A percentile compares a stretch with the other conserved stretches of the same genome.
Conservation (phyloP, 2,888 invertebrate species). For the Orthosia gothica region DNA sequence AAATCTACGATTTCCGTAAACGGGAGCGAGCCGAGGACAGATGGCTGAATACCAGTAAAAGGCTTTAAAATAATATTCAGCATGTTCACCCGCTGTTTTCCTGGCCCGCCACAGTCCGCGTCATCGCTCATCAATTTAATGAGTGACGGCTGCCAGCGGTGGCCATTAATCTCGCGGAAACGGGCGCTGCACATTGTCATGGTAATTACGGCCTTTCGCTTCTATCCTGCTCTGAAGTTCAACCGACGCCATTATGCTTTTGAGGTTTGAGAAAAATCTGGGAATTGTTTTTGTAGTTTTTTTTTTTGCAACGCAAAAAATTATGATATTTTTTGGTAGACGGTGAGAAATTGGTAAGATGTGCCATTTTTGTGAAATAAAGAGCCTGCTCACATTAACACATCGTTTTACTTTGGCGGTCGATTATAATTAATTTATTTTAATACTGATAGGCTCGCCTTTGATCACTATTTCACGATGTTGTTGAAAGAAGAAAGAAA, state of each 20-base stretch:
- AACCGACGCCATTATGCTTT: slow-evolving; percentile 11
- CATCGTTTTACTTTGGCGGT: too few species aligned
- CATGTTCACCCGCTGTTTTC: slow-evolving; percentile 22
- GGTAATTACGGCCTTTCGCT: slow-evolving; percentile 63
- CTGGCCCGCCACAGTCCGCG: slow-evolving; percentile 48
- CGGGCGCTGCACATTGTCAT: slow-evolving; percentile 68
- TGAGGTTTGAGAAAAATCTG: neutral
- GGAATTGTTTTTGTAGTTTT: neutral
- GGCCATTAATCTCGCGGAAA: slow-evolving; percentile 71
- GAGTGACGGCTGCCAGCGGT: slow-evolving; percentile 67
- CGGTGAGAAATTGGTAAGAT: too few species aligned
- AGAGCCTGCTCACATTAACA: too few species aligned
- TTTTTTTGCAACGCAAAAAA: too few species aligned
- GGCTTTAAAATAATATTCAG: neutral
- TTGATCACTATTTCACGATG: too few species aligned
- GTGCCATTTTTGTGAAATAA: too few species aligned
- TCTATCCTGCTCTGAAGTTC: slow-evolving; percentile 40
- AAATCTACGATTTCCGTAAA: too few species aligned
- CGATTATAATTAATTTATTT: too few species aligned
- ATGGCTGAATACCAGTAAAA: neutral
- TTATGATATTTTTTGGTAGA: too few species aligned
- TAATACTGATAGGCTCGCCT: too few species aligned
- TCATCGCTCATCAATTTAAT: slow-evolving; percentile 75
- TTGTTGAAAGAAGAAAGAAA: too few species aligned
- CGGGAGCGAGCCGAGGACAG: neutral